Percentiles rank a stretch among this genome's conserved stretches.
Conservation (phyloP, 2,113 vertebrate species). For the Malurus elegans region DNA sequence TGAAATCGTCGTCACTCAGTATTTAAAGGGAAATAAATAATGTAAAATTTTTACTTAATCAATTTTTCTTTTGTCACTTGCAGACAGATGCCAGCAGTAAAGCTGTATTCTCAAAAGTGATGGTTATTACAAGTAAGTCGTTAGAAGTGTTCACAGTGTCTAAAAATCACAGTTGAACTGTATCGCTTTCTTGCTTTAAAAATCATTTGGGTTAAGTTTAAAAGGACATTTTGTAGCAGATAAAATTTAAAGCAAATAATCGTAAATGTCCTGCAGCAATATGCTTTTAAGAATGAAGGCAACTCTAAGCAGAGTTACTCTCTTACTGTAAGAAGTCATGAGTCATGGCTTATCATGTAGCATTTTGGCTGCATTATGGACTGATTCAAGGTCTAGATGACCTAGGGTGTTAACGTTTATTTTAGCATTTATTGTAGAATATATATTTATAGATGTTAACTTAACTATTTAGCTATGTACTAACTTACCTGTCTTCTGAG, state of each 20-base stretch:
- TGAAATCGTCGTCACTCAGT: background rate
- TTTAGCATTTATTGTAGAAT: background rate
- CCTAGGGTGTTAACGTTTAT: background rate
- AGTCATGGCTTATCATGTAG: background rate
- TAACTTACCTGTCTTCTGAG: background rate
- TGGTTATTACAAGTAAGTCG: conserved; percentile 97
- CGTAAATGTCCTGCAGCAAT: background rate
- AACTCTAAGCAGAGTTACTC: background rate
- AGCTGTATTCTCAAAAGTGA: conserved; percentile 96
- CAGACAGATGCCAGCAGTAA: conserved; percentile 95
- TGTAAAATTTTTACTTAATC: background rate
- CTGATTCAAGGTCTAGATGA: background rate
- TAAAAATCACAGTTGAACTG: background rate
- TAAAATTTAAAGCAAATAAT: background rate
- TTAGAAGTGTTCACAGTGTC: background rate
- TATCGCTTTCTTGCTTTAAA: background rate
- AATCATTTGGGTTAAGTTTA: background rate
- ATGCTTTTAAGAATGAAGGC: background rate
- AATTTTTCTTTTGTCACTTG: conserved; percentile 60
- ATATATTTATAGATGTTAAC: background rate
- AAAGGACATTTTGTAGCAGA: background rate
- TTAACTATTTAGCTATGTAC: background rate
- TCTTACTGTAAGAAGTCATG: background rate
- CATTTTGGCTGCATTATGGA: background rate
- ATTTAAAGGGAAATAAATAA: background rate